A percentile compares a stretch with the other conserved stretches of the same genome.
These are phyloP conservation scores for Seriola dumerili DNA, from an alignment of 2,113 vertebrate genomes.

Conservation along the genomic window DNA sequence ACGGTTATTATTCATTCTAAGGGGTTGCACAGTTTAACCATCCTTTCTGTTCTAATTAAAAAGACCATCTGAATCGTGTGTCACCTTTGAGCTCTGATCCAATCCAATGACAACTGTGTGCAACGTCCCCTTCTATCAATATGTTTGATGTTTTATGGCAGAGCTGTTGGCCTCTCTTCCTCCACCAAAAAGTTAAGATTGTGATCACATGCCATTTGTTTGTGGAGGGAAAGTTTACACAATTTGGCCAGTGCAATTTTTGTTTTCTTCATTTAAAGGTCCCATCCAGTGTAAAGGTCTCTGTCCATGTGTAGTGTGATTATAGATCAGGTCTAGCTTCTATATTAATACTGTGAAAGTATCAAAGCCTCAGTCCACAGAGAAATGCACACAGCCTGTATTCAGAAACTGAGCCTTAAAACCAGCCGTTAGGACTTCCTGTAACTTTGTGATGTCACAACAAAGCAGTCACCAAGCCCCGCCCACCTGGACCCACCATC, in stretches of 20 bases:
- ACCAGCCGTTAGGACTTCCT: no score
- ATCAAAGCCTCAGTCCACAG: no score
- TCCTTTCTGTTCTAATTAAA: neutral
- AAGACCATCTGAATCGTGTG: neutral
- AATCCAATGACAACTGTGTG: neutral
- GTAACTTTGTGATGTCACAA: no score
- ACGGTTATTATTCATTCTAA: neutral
- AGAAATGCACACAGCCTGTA: no score
- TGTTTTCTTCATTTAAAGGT: neutral
- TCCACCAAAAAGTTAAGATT: neutral
- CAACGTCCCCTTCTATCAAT: neutral
- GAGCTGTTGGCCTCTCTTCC: neutral
- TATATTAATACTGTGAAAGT: no score
- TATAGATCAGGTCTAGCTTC: no score
- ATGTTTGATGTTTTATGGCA: slow-evolving; percentile 17
- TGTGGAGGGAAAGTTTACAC: neutral
- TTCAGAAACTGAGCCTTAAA: no score
- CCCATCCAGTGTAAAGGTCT: no score
- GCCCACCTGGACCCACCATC: no score
- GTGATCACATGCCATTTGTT: neutral
- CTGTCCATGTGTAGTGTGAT: no score
- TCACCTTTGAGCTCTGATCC: neutral
- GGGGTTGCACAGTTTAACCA: neutral
- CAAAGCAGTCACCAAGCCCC: no score
- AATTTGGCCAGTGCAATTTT: neutral